Conservation (phyloP, 2,888 invertebrate genomes). For the Acrocera orbiculus region DNA sequence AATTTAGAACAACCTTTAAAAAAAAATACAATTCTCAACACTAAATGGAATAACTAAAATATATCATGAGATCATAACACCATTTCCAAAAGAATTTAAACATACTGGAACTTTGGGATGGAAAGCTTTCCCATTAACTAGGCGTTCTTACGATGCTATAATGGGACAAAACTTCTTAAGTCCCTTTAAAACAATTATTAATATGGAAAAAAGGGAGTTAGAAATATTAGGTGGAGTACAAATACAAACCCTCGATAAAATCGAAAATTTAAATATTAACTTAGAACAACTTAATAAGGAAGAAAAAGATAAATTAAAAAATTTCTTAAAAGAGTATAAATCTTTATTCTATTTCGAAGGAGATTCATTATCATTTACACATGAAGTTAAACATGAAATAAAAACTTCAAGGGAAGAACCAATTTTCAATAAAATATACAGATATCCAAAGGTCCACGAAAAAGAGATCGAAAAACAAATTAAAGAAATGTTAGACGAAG, state of each 20-base stretch:
- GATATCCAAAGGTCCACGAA: conserved; percentile 10
- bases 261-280: background rate
- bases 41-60: conserved; percentile 10
- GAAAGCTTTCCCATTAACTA: conserved; percentile 8
- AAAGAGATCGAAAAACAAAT: conserved; percentile 10
- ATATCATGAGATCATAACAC: conserved; percentile 7
- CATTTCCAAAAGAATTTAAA: conserved; percentile 11
- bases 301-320: background rate
- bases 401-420: conserved; percentile 8
- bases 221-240: background rate
- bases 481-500: conserved; percentile 7
- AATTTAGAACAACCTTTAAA: background rate
- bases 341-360: conserved; percentile 8
- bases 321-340: conserved; percentile 5
- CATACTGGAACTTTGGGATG: conserved; percentile 8
- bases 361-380: conserved; percentile 7
- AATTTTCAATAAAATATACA: conserved; percentile 9
- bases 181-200: conserved; percentile 1
- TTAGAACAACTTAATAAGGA: background rate
- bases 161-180: conserved; percentile 2
- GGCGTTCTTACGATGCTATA: conserved; percentile 2
- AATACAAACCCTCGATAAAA: background rate
- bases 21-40: no score
- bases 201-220: background rate
- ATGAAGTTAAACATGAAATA: conserved; percentile 8